phyloP scores from a whole-genome alignment of 2,797 vertebrate species.

The Mareca strepera region DNA sequence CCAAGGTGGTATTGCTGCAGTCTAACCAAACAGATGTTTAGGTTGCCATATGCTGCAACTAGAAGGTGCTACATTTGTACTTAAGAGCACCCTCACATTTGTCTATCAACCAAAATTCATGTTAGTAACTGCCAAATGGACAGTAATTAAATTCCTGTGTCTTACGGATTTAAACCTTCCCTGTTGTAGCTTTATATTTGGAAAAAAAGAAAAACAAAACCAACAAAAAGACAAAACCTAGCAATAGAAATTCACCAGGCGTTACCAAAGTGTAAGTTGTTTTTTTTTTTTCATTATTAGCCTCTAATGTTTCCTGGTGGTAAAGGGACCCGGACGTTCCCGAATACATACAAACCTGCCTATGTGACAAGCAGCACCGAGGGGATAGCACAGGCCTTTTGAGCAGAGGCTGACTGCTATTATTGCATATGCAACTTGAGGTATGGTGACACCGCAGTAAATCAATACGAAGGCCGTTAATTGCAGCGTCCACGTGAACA shows the following conservation, averaged over 20 bases:
- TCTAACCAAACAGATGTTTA: neutral
- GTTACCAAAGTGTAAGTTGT: accelerated
- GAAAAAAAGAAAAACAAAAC: too few species aligned
- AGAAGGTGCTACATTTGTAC: neutral
- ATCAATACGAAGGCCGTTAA: constrained; percentile 75
- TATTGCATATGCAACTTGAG: constrained; percentile 69
- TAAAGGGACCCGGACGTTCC: neutral
- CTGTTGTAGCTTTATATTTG: neutral
- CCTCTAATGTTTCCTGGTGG: neutral
- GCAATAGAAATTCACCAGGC: neutral
- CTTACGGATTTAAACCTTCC: neutral
- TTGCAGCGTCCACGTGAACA: constrained; percentile 75
- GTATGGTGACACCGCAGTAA: constrained; percentile 73
- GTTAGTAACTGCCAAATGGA: neutral
- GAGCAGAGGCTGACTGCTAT: constrained; percentile 67
- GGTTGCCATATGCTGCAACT: neutral
- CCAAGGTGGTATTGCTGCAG: neutral
- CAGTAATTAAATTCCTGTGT: neutral
- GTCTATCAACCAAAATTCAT: neutral
- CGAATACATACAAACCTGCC: constrained; percentile 67
- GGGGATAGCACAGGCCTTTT: constrained; percentile 54
- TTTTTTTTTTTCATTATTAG: neutral
- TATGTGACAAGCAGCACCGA: constrained; percentile 22
- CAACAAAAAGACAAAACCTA: neutral
- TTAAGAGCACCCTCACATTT: neutral